Evolutionary conservation across 2,113 vertebrate genomes (phyloP).

Genomic region (Marmota monax): DNA sequence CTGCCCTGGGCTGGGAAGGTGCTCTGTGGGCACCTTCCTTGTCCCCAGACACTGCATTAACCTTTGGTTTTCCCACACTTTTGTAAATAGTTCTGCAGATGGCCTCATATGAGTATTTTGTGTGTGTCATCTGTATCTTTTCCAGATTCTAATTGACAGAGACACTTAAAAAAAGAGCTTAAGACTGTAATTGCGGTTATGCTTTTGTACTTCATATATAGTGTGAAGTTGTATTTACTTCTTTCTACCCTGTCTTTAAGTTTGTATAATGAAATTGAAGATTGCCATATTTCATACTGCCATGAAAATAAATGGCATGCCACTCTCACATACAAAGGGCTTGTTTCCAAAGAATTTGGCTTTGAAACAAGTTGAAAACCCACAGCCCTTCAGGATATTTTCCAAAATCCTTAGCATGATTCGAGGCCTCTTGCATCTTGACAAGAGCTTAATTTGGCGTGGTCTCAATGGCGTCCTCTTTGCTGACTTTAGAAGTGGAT

Average conservation of each 20-base stretch:
- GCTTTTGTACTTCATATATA: not conserved
- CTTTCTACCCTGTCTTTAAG: not conserved
- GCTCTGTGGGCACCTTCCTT: not conserved
- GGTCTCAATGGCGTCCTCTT: not conserved
- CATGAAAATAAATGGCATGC: not conserved
- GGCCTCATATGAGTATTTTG: not conserved
- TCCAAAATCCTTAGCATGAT: not conserved
- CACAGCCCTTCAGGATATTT: not conserved
- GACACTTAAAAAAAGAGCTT: not conserved
- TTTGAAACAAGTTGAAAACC: not conserved
- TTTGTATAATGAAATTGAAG: not conserved
- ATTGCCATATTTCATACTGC: not conserved
- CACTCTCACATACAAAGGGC: not conserved
- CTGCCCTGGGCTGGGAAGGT: not conserved
- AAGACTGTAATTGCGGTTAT: not conserved
- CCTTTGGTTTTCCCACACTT: not conserved
- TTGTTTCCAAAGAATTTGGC: constrained; percentile 10
- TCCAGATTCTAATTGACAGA: not conserved
- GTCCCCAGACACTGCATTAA: not conserved
- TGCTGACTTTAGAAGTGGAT: not conserved
- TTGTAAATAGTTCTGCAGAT: not conserved
- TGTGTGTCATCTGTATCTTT: not conserved
- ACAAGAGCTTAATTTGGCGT: not conserved
- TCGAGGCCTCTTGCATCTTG: not conserved
- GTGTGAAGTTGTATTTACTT: not conserved